Evolutionary conservation across 2,113 vertebrate species (phyloP).

Genomic region (Candoia aspera): DNA sequence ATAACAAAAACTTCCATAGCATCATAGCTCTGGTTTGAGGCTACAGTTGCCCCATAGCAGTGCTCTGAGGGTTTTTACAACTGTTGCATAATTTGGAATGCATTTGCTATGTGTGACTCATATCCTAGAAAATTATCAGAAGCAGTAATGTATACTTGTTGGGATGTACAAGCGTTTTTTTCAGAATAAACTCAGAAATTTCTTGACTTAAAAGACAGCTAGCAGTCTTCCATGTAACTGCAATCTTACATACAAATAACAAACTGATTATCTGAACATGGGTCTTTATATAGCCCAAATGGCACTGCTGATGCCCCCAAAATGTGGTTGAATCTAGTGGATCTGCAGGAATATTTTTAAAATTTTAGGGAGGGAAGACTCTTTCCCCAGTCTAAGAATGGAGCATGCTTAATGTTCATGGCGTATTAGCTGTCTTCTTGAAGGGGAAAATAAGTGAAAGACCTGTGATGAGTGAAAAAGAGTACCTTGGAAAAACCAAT

Average conservation of each 20-base stretch:
- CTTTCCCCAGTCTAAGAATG: not conserved
- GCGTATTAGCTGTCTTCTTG: not conserved
- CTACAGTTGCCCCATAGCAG: not conserved
- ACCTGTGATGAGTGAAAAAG: not conserved
- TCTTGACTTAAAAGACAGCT: not conserved
- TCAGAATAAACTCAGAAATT: constrained; percentile 6
- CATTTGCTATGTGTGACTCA: constrained; percentile 21
- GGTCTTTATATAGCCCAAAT: not conserved
- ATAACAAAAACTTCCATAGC: not conserved
- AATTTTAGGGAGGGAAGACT: not conserved
- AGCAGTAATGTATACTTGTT: constrained; percentile 5
- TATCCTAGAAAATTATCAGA: constrained; percentile 18
- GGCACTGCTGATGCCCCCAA: not conserved
- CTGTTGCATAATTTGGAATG: constrained; percentile 8
- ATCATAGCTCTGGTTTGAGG: not conserved
- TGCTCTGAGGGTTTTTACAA: not conserved
- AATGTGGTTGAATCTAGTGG: no score
- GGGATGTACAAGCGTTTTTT: not conserved
- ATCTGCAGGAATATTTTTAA: not conserved
- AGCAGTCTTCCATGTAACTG: not conserved
- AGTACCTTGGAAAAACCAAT: not conserved
- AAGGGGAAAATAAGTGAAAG: no score
- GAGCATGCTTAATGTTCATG: not conserved
- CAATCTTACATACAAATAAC: not conserved
- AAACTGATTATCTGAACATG: not conserved